phyloP scores from a whole-genome alignment of 2,797 vertebrate genomes.

The Sciurus vulgaris region DNA sequence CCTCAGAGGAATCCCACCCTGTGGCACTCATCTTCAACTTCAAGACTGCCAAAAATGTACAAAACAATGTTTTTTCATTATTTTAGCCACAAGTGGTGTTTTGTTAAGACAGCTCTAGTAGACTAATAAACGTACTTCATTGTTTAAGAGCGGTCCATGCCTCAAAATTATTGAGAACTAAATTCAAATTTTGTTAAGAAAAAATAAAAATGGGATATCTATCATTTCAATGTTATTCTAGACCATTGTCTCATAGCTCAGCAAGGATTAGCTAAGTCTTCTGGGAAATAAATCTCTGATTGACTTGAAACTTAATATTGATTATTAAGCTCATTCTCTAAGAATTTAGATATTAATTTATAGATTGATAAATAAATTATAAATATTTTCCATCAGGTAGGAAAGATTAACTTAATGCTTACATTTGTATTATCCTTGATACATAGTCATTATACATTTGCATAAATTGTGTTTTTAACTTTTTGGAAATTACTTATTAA shows the following conservation, averaged over 20 bases:
- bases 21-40: background rate
- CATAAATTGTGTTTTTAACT: background rate
- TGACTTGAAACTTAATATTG: slow-evolving; percentile 7
- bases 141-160: background rate
- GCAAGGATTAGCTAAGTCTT: background rate
- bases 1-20: background rate
- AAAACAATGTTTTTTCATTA: background rate
- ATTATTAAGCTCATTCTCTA: background rate
- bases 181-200: background rate
- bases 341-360: background rate
- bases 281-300: background rate
- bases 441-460: background rate
- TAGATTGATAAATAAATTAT: background rate
- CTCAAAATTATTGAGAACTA: background rate
- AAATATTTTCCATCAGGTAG: background rate
- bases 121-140: background rate
- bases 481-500: background rate
- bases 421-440: background rate
- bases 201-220: background rate
- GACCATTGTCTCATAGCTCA: background rate
- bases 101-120: background rate
- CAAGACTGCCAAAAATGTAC: background rate
- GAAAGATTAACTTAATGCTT: background rate
- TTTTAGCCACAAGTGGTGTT: background rate
- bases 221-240: background rate